Conservation (phyloP, 2,113 vertebrate genomes). For the Oncorhynchus keta region DNA sequence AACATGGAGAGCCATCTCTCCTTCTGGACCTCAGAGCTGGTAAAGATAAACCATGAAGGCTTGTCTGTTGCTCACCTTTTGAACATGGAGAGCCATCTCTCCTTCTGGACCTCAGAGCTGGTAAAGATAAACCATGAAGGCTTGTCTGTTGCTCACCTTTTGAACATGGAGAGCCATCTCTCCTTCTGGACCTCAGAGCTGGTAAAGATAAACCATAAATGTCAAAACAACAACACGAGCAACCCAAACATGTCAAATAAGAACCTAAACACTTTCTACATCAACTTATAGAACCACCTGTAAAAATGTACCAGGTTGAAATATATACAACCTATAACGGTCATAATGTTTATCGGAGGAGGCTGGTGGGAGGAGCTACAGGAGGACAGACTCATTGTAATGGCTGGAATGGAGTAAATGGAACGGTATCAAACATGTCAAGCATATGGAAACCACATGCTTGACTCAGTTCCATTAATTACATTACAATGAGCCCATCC, state of each 20-base stretch:
- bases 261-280: background rate
- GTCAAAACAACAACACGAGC: background rate
- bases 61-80: slow-evolving; percentile 78
- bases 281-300: background rate
- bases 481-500: too few relatives aligned
- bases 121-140: background rate
- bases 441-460: too few relatives aligned
- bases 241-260: background rate
- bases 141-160: slow-evolving; percentile 76
- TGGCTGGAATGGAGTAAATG: too few relatives aligned
- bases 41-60: background rate
- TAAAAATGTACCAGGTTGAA: background rate
- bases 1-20: slow-evolving; percentile 88
- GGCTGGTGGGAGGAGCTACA: too few relatives aligned
- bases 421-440: too few relatives aligned
- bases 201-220: slow-evolving; percentile 40
- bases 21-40: slow-evolving; percentile 86
- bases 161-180: slow-evolving; percentile 86
- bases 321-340: background rate
- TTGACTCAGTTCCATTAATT: too few relatives aligned
- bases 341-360: background rate
- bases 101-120: slow-evolving; percentile 88
- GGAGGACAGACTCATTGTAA: too few relatives aligned
- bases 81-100: slow-evolving; percentile 86
- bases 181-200: slow-evolving; percentile 81